These are phyloP conservation scores for Pterophyllum scalare DNA, from an alignment of 2,113 vertebrate genomes.

Conservation along the genomic window DNA sequence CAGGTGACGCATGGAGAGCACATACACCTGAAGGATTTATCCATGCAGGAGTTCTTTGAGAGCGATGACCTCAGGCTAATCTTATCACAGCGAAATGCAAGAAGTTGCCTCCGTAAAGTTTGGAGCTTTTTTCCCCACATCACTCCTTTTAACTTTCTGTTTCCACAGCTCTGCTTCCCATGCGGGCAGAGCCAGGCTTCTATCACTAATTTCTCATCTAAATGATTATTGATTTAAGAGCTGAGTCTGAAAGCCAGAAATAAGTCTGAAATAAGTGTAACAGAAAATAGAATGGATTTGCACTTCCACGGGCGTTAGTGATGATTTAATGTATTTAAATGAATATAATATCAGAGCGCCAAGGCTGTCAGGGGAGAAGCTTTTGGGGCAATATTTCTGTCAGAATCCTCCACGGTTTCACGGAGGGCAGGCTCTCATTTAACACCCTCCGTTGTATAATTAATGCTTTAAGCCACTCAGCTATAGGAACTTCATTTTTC, in stretches of 20 bases:
- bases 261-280: slow-evolving; percentile 69
- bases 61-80: background rate
- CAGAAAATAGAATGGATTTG: slow-evolving; percentile 71
- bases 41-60: background rate
- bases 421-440: slow-evolving; percentile 70
- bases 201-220: slow-evolving; percentile 77
- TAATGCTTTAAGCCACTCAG: slow-evolving; percentile 71
- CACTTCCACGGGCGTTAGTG: slow-evolving; percentile 66
- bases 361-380: slow-evolving; percentile 63
- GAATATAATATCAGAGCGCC: slow-evolving; percentile 68
- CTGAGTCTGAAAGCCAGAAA: slow-evolving; percentile 53
- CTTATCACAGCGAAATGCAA: background rate
- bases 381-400: slow-evolving; percentile 71
- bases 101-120: slow-evolving; percentile 25
- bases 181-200: slow-evolving; percentile 49
- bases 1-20: slow-evolving; percentile 80
- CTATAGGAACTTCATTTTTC: slow-evolving; percentile 61
- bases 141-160: slow-evolving; percentile 15
- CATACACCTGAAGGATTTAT: background rate
- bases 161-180: slow-evolving; percentile 43
- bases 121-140: background rate
- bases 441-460: slow-evolving; percentile 69
- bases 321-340: slow-evolving; percentile 77
- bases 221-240: slow-evolving; percentile 79
- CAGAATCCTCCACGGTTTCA: slow-evolving; percentile 70